phyloP scores from a whole-genome alignment of 2,888 invertebrate genomes.

The Conistra vaccinii region DNA sequence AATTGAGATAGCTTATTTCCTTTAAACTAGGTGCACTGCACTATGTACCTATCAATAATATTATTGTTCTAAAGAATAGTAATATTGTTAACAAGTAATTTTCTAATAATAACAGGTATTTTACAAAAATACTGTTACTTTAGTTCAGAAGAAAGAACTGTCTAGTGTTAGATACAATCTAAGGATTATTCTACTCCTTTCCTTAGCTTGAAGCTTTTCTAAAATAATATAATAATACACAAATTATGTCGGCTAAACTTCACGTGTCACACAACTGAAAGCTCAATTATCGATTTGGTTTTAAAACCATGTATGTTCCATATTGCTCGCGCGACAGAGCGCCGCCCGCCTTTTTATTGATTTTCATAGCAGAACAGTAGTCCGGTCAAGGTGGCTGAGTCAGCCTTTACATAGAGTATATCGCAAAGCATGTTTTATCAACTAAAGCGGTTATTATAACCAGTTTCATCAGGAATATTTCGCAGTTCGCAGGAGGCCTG shows the following conservation, averaged over 20 bases:
- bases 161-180: neutral
- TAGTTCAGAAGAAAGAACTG: neutral
- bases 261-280: conserved; percentile 24
- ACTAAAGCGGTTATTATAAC: conserved; percentile 43
- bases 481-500: conserved; percentile 25
- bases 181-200: neutral
- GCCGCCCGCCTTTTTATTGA: conserved; percentile 63
- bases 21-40: neutral
- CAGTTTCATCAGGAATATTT: conserved; percentile 51
- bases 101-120: neutral
- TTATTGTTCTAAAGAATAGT: neutral
- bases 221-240: neutral
- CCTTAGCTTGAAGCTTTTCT: neutral
- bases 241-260: neutral
- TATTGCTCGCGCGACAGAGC: conserved; percentile 38
- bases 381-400: conserved; percentile 65
- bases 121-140: neutral
- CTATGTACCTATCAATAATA: neutral
- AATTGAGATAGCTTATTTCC: neutral
- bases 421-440: conserved; percentile 33
- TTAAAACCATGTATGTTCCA: conserved; percentile 37
- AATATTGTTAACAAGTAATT: neutral
- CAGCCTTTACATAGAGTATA: conserved; percentile 18
- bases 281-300: conserved; percentile 37
- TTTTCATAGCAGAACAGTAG: conserved; percentile 63